Conservation (phyloP, 2,797 vertebrate genomes). For the Tadarida brasiliensis region DNA sequence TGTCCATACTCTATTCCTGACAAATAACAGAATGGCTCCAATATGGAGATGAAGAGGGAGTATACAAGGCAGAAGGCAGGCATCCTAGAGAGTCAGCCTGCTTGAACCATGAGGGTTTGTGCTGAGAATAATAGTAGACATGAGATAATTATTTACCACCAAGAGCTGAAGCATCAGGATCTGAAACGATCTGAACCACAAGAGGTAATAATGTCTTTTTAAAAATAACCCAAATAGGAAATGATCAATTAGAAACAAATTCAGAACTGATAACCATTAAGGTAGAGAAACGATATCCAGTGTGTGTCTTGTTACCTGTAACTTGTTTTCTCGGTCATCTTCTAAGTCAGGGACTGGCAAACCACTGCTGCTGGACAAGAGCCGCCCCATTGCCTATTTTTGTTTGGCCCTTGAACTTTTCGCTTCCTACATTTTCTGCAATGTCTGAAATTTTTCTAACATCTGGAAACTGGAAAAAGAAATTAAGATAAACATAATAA, state of each 20-base stretch:
- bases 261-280: conserved; percentile 1
- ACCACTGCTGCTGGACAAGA: neutral
- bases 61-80: neutral
- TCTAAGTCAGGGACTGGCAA: neutral
- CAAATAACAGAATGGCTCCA: neutral
- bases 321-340: neutral
- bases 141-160: neutral
- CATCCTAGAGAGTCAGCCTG: neutral
- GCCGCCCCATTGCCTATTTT: neutral
- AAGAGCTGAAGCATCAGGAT: neutral
- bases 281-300: neutral
- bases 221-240: neutral
- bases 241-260: neutral
- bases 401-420: conserved; percentile 10
- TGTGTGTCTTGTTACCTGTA: neutral
- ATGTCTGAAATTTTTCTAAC: neutral
- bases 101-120: neutral
- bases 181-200: neutral
- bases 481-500: too few species aligned
- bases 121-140: neutral
- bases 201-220: neutral
- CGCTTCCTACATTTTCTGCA: neutral
- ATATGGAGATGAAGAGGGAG: neutral
- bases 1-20: neutral
- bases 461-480: too few species aligned